Base-by-base conservation (phyloP, 30 jellyfish, hydroid and myxozoan genomes). In the Aurelia coerulea region DNA sequence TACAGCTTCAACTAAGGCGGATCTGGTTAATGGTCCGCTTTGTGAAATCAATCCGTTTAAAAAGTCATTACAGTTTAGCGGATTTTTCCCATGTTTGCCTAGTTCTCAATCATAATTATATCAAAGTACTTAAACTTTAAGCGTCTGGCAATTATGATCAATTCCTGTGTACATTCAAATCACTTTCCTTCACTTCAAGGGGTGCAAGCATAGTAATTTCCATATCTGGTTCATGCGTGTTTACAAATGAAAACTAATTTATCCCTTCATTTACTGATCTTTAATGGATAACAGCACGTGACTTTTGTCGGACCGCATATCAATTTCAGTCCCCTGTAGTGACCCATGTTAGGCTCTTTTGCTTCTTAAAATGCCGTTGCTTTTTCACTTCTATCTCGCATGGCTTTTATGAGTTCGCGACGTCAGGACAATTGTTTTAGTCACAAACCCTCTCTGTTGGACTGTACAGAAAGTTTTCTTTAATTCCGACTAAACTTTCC, bases 311-410 rank as follows among this genome's bases (percentile, higher is more conserved):
- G 84, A 49, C 34, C 62, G 64, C 83, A 66, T 84, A 84, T 84
- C 93, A 33, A 49, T 74, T 62, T 84, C 88, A 54, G 53, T 65
- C 82, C 63, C 93, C 87, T 64, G 67, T 64, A 8, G 93, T 15
- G 93, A 14, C 31, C 93, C 32, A 78, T 32, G 65, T 74, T 64
- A 84, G 83, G 88, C 46, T 79, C 65, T 58, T 13, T 31, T 34
- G 73, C 74, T n/a, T 73, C 87, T 84, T 73, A 84, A 84, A 34
- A 74, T 84, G 84, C 93, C 93, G 93, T 84, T 32, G 82, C 51
- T 49, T 52, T 73, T 74, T 60, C 84, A 50, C 86, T 33, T 49
- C 76, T 35, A 41, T 51, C 79, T 72, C 76, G 86, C 81, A 68
- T 67, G 50, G 88, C 33, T 71, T 84, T 59, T 50, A 78, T 31